Evolutionary conservation across 2,888 invertebrate species (phyloP).

Genomic region (Melanostoma mellinum): DNA sequence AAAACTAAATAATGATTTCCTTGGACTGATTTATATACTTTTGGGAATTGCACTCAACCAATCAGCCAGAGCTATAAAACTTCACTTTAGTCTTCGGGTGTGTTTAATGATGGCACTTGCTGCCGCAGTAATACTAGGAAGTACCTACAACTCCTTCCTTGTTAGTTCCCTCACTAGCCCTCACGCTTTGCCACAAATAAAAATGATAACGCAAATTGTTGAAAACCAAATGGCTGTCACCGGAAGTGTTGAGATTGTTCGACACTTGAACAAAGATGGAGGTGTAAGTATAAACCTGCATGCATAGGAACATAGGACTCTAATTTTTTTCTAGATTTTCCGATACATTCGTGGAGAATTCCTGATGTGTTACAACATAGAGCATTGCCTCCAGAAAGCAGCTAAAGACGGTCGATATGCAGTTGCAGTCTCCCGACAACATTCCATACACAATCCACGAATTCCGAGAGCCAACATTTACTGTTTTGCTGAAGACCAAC

Average conservation of each 20-base stretch:
- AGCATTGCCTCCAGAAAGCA: slow-evolving; percentile 78
- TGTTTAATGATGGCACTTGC: slow-evolving; percentile 74
- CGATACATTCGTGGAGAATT: slow-evolving; percentile 79
- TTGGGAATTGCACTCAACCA: slow-evolving; percentile 77
- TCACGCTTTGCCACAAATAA: slow-evolving; percentile 77
- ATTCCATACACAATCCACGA: slow-evolving; percentile 79
- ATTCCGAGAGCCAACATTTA: slow-evolving; percentile 78
- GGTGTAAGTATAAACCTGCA: slow-evolving; percentile 74
- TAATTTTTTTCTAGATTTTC: slow-evolving; percentile 75
- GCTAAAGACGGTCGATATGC: slow-evolving; percentile 76
- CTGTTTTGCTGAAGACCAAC: slow-evolving; percentile 80
- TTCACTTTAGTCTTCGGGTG: slow-evolving; percentile 33
- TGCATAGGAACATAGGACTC: background rate
- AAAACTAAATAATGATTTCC: slow-evolving; percentile 64
- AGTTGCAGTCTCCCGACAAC: slow-evolving; percentile 79
- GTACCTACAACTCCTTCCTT: slow-evolving; percentile 79
- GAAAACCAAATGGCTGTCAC: slow-evolving; percentile 77
- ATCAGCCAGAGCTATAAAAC: slow-evolving; percentile 41
- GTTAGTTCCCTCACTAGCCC: slow-evolving; percentile 80
- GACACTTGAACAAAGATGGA: slow-evolving; percentile 78
- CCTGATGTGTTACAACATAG: slow-evolving; percentile 79
- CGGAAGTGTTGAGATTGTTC: slow-evolving; percentile 78
- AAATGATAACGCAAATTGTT: slow-evolving; percentile 76
- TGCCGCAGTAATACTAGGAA: slow-evolving; percentile 77
- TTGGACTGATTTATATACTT: slow-evolving; percentile 73